phyloP scores from a whole-genome alignment of 2,113 vertebrate genomes.

The Leucopsar rothschildi region DNA sequence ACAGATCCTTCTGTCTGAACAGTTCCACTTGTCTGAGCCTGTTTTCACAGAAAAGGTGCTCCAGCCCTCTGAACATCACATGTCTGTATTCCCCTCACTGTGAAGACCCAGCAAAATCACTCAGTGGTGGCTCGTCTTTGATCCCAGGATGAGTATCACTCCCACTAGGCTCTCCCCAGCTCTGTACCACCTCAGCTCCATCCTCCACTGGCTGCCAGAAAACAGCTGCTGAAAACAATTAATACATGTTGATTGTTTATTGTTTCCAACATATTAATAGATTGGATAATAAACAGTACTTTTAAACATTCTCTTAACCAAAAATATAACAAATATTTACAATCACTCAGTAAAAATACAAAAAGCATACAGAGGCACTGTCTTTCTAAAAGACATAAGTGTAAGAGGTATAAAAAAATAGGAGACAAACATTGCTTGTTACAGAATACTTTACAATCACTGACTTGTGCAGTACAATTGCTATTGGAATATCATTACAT shows the following conservation, averaged over 20 bases:
- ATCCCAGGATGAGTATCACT: accelerated
- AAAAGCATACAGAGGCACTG: conserved; percentile 92
- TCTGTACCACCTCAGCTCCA: not conserved
- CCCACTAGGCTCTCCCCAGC: not conserved
- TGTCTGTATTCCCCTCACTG: not conserved
- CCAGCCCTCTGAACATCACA: not conserved
- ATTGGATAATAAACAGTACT: conserved; percentile 86
- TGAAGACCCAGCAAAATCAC: not conserved
- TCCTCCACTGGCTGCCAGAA: not conserved
- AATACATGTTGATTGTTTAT: conserved; percentile 72
- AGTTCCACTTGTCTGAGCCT: not conserved
- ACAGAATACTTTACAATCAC: conserved; percentile 83
- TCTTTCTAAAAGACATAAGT: conserved; percentile 99
- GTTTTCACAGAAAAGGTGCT: not conserved
- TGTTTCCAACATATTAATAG: conserved; percentile 78
- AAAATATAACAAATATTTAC: conserved; percentile 99
- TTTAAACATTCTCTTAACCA: conserved; percentile 95
- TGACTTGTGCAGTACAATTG: conserved; percentile 87
- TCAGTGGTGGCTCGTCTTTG: accelerated
- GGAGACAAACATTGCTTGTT: conserved; percentile 86
- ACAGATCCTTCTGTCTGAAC: not conserved
- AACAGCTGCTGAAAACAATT: not conserved
- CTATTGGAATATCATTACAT: conserved; percentile 78
- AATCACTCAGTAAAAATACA: conserved; percentile 94
- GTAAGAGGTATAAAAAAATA: conserved; percentile 87